Percentiles rank a stretch among this genome's conserved stretches.
Evolutionary conservation across 2,888 invertebrate species (phyloP).

Genomic region (Strigamia crassipes): DNA sequence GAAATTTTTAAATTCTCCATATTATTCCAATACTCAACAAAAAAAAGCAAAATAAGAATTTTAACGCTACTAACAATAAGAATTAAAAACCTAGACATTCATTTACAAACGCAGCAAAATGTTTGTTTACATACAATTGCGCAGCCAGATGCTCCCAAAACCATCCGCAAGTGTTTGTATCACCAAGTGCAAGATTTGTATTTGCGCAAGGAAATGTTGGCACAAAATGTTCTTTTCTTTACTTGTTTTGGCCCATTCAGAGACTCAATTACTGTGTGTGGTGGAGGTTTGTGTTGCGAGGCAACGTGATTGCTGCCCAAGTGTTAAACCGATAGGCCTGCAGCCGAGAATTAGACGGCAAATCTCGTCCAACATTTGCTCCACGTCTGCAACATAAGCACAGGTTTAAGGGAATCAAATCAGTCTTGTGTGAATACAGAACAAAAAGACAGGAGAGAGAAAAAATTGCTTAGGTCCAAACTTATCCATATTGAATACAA

Average conservation of each 20-base stretch:
- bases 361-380: slow-evolving; percentile 10
- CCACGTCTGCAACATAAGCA: slow-evolving; percentile 10
- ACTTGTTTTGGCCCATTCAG: slow-evolving; percentile 3
- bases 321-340: slow-evolving; percentile 4
- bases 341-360: slow-evolving; percentile 4
- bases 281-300: slow-evolving; percentile 1
- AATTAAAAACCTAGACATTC: neutral
- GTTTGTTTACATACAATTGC: slow-evolving; percentile 2
- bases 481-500: neutral
- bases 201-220: neutral
- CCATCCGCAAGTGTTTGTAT: neutral
- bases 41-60: too few species aligned
- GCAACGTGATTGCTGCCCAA: neutral
- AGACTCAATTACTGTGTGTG: slow-evolving; percentile 3
- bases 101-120: neutral
- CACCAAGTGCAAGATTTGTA: slow-evolving; percentile 4
- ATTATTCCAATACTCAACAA: too few species aligned
- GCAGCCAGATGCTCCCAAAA: neutral
- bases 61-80: too few species aligned
- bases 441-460: neutral
- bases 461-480: neutral
- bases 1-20: neutral
- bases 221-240: slow-evolving; percentile 3
- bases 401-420: neutral
- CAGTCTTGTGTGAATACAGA: slow-evolving; percentile 2